Evolutionary conservation across 2,797 vertebrate genomes (phyloP), one percentile per base, ranked within the genome.

Genomic region (Sphaeramia orbicularis): DNA sequence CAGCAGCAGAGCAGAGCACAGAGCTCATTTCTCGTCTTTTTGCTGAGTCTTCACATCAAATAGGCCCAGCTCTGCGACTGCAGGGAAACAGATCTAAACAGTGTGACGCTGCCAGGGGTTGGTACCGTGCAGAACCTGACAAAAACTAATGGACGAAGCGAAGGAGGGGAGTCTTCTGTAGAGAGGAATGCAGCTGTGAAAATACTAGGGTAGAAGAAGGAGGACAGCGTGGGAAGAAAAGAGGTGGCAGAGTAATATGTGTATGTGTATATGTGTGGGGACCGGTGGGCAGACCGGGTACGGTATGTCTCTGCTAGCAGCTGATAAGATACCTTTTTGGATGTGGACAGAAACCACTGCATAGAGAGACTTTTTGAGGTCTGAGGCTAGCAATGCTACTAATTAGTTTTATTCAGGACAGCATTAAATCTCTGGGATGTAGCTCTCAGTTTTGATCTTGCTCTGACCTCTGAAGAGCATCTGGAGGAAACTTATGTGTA

Each of bases 1-100:
- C 15, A 11, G 61, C 67, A 53, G 62, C 24, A 27, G 24, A 55
- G 36, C 63, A 50, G 15, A 38, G 82, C 74, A 36, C 51, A 13
- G 57, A 62, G 71, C 69, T 56, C 41, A 43, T 76, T 65, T 81
- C 71, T 75, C 40, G 41, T 65, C n/a, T 86, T 91, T 92, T 65
- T 91, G 91, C 91, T 90, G 91, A 92, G 84, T 91, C 86, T 59
- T 87, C 79, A 81, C 79, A 85, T 88, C 61, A 16, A 67, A 40
- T 63, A 60, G 86, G 82, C 80, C 84, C 74, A 0, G 36, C 60
- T 83, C 71, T 73, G 61, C 73, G 80, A 80, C 88, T 89, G 91
- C 91, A 91, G 89, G 86, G 85, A 61, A 76, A 71, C 74, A 74
- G 71, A 86, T 65, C 70, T 59, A 19, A 36, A 47, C 49, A 27